phyloP scores from a whole-genome alignment of 2,888 invertebrate species.

The Eupeodes latifasciatus region DNA sequence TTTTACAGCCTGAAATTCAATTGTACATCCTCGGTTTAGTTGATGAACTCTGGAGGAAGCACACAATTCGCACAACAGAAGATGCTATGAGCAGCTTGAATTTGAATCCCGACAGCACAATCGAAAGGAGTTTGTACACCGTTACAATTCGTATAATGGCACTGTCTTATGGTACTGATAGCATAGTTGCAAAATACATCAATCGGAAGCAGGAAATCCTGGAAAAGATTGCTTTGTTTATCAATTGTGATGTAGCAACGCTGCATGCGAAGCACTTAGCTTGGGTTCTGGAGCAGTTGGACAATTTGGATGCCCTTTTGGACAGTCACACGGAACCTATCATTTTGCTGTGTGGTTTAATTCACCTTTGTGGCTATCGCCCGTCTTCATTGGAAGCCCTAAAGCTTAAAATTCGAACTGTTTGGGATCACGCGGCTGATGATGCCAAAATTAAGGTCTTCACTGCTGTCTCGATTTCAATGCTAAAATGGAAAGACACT shows the following conservation, averaged over 20 bases:
- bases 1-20: slow-evolving; percentile 79
- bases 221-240: slow-evolving; percentile 76
- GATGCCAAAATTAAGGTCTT: slow-evolving; percentile 83
- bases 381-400: slow-evolving; percentile 78
- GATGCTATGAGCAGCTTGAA: slow-evolving; percentile 57
- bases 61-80: slow-evolving; percentile 36
- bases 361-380: slow-evolving; percentile 80
- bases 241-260: slow-evolving; percentile 70
- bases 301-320: slow-evolving; percentile 80
- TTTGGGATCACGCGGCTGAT: slow-evolving; percentile 80
- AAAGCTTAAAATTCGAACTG: slow-evolving; percentile 79
- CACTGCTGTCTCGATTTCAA: slow-evolving; percentile 81
- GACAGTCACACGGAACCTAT: slow-evolving; percentile 82
- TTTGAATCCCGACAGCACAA: slow-evolving; percentile 47
- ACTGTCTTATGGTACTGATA: slow-evolving; percentile 78
- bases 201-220: slow-evolving; percentile 77
- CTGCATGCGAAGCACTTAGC: slow-evolving; percentile 80
- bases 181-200: slow-evolving; percentile 70
- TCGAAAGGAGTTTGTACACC: slow-evolving; percentile 80
- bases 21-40: slow-evolving; percentile 79
- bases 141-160: slow-evolving; percentile 81
- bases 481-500: slow-evolving; percentile 80
- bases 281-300: slow-evolving; percentile 79
- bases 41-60: slow-evolving; percentile 78
- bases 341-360: slow-evolving; percentile 81